Conservation (phyloP, 2,888 invertebrate genomes). For the Adelphocoris suturalis region DNA sequence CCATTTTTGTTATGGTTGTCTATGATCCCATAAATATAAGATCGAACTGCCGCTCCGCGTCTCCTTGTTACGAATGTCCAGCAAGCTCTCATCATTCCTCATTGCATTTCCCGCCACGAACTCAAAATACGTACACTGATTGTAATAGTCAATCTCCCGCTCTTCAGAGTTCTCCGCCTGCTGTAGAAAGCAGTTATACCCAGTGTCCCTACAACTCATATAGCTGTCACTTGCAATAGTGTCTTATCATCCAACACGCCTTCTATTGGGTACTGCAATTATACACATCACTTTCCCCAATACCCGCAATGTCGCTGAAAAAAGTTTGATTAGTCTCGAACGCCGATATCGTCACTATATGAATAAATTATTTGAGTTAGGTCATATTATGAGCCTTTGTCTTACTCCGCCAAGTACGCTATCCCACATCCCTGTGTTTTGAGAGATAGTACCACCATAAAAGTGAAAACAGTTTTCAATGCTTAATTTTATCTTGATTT, state of each 20-base stretch:
- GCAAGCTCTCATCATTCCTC: neutral
- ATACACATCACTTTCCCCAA: neutral
- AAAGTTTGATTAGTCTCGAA: neutral
- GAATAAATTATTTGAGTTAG: neutral
- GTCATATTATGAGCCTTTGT: neutral
- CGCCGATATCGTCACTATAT: neutral
- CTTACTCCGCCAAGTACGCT: neutral
- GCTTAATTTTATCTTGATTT: neutral
- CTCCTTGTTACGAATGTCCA: too few relatives aligned
- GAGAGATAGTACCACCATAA: conserved; percentile 44
- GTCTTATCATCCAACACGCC: neutral
- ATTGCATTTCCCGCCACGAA: neutral
- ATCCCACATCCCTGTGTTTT: neutral
- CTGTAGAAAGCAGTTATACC: neutral
- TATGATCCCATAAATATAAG: too few relatives aligned
- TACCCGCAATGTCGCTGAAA: neutral
- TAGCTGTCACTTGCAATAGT: neutral
- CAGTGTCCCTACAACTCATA: neutral
- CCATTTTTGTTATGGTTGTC: neutral
- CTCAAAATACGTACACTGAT: neutral
- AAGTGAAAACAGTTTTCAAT: neutral
- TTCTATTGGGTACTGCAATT: neutral
- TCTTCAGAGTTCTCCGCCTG: neutral
- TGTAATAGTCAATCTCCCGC: neutral
- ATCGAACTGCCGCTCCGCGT: too few relatives aligned